A percentile compares a stretch with the other conserved stretches of the same genome.
Conservation (phyloP, 2,888 invertebrate genomes). For the Drosophila basisetae region DNA sequence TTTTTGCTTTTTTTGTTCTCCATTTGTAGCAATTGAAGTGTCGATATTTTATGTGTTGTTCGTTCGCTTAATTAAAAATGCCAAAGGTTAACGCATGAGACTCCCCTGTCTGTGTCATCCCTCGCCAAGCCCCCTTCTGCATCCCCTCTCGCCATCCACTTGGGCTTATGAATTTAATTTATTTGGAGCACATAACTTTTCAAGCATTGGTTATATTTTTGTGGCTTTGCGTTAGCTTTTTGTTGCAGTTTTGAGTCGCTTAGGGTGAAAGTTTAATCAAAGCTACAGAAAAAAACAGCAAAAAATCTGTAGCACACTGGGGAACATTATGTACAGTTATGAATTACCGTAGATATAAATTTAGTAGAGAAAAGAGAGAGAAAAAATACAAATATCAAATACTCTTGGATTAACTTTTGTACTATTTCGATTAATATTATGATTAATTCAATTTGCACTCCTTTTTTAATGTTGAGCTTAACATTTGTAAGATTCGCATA, state of each 20-base stretch:
- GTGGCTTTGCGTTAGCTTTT: constrained; percentile 36
- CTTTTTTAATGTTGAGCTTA: background rate
- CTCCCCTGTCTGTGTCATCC: background rate
- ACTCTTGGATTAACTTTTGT: background rate
- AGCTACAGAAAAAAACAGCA: constrained; percentile 17
- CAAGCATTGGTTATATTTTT: constrained; percentile 42
- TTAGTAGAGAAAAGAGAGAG: too few species aligned
- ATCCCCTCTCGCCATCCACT: constrained; percentile 2
- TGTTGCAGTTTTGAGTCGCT: constrained; percentile 74
- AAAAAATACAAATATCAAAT: background rate
- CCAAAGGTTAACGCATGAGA: constrained; percentile 75
- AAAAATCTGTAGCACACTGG: constrained; percentile 35
- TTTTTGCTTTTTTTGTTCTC: constrained; percentile 28
- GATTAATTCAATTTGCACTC: background rate
- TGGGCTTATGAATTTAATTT: constrained; percentile 74
- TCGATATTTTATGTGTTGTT: constrained; percentile 79
- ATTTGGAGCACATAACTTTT: constrained; percentile 70
- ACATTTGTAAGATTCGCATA: background rate
- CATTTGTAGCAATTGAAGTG: constrained; percentile 75
- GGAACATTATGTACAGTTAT: background rate
- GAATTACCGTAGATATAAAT: background rate
- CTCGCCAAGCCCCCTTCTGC: background rate
- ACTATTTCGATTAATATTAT: background rate
- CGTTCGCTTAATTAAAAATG: constrained; percentile 80
- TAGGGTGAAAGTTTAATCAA: constrained; percentile 72